Conservation (phyloP, 2,797 vertebrate species). For the Anomalospiza imberbis region DNA sequence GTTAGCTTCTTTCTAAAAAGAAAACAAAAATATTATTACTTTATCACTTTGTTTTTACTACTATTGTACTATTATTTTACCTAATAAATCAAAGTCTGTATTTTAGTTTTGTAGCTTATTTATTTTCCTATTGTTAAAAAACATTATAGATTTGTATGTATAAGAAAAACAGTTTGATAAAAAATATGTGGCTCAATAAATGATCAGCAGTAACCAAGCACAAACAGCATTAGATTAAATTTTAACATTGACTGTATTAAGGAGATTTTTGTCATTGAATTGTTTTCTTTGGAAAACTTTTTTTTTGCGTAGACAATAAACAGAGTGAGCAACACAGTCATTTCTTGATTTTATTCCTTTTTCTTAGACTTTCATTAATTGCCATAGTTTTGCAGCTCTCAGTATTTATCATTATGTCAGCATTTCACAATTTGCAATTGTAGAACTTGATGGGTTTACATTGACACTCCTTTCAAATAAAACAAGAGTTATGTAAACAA, state of each 20-base stretch:
- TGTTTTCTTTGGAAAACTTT: background rate
- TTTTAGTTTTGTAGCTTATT: background rate
- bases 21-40: rapidly evolving
- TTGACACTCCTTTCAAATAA: background rate
- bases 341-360: background rate
- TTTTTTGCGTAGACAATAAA: background rate
- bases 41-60: background rate
- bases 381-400: background rate
- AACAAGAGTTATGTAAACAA: background rate
- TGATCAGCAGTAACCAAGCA: background rate
- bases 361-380: background rate
- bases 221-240: background rate
- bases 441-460: background rate
- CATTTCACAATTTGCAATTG: background rate
- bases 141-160: background rate
- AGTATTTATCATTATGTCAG: background rate
- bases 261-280: background rate
- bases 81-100: background rate
- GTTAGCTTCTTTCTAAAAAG: background rate
- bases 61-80: background rate
- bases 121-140: background rate
- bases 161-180: background rate
- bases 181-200: background rate
- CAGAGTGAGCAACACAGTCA: background rate
- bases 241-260: background rate